Evolutionary conservation across 2,797 vertebrate genomes (phyloP), one percentile per base, ranked within the genome.

Genomic region (Phataginus tricuspis): DNA sequence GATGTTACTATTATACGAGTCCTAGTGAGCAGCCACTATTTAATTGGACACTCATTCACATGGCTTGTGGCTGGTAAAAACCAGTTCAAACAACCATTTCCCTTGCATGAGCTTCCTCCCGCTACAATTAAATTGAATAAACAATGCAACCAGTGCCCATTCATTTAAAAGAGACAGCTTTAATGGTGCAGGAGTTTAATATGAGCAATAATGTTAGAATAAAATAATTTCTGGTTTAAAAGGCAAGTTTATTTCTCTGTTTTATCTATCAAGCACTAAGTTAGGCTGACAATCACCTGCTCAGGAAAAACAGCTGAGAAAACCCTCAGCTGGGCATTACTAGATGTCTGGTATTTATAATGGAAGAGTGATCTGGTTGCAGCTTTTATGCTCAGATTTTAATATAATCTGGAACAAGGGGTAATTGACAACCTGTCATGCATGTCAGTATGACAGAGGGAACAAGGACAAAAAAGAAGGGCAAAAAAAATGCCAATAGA

Each of bases 31-130:
- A 98, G 97, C 91, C 90, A 29, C 57, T 94, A 78, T 97, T 98
- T 98, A 98, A 98, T 98, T 98, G 98, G 98, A 96, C 96, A 95
- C 96, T 97, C 96, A 97, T 97, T 98, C 98, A 97, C 96, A 97
- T 71, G 97, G 95, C 96, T 97, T 80, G 93, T 93, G 97, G 96
- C 90, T 74, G 95, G 93, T 78, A 72, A 91, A 90, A 97, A 82
- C 85, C 97, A 98, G 96, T 93, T 95, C 96, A 97, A 93, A 98
- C 95, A 88, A 90, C 95, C 2, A 64, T 96, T 98, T 98, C 88
- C 82, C 86, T 96, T 78, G 90, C 82, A 93, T 88, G 92, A 94
- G 92, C 97, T 78, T 68, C 4, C 0, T 0, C 16, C 69, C 34
- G 74, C 93, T 90, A 97, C 98, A 98, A 98, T 98, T 97, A 98